A percentile compares a stretch with the other conserved stretches of the same genome.
These are phyloP conservation scores for Microctonus hyperodae DNA, from an alignment of 2,888 invertebrate species.

Conservation along the genomic window DNA sequence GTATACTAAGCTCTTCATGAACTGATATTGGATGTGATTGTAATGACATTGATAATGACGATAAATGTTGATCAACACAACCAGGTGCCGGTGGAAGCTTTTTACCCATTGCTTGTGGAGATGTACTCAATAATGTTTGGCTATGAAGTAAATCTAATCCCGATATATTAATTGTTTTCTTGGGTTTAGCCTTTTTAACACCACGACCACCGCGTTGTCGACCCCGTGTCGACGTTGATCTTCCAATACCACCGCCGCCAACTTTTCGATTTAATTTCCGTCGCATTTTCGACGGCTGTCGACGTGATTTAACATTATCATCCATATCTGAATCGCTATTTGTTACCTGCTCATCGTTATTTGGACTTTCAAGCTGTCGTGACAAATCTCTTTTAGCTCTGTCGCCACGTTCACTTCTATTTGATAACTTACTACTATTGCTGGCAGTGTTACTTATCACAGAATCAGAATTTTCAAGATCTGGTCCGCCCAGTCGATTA, in stretches of 20 bases:
- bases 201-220: constrained; percentile 67
- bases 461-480: constrained; percentile 61
- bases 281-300: constrained; percentile 56
- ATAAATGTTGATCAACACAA: constrained; percentile 89
- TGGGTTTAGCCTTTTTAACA: constrained; percentile 69
- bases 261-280: constrained; percentile 56
- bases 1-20: constrained; percentile 85
- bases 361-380: constrained; percentile 65
- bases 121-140: constrained; percentile 87
- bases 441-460: constrained; percentile 63
- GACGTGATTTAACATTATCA: constrained; percentile 53
- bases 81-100: constrained; percentile 88
- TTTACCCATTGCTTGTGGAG: constrained; percentile 75
- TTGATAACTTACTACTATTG: constrained; percentile 57
- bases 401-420: constrained; percentile 59
- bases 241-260: constrained; percentile 40
- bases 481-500: constrained; percentile 57
- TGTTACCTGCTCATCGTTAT: constrained; percentile 57
- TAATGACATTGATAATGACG: constrained; percentile 73
- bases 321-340: constrained; percentile 60
- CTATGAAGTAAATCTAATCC: constrained; percentile 89
- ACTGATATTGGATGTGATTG: constrained; percentile 71
- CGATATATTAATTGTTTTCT: constrained; percentile 78
- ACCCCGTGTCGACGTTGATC: constrained; percentile 51
- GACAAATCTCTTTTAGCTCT: constrained; percentile 66